Base-by-base conservation (phyloP, 2,113 vertebrate species). In the Egretta garzetta region DNA sequence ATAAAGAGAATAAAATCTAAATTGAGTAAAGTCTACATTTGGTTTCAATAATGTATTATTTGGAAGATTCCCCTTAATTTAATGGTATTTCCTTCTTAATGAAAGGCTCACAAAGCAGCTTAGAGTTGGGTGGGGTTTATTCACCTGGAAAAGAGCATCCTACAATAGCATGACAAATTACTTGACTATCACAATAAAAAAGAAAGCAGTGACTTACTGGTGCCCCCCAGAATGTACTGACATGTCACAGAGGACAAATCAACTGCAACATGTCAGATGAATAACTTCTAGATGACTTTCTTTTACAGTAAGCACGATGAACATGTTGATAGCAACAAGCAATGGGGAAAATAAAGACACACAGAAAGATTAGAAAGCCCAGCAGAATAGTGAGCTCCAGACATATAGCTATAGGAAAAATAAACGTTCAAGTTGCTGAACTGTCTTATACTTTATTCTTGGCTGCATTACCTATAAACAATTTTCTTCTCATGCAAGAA, bases 401-500 rank as follows among this genome's bases (percentile, higher is more conserved):
- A 84, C 30, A 79, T 10, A 39, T 0, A 91, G 80, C 28, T 77
- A 71, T 18, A 81, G n/a, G 58, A 79, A 58, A 93, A 93, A 79
- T 10, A 67, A 91, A 71, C 50, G 52, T 95, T 68, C 37, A 70
- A 45, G 28, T 12, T 80, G 60, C 59, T 76, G 22, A 77, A 82
- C 27, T n/a, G 52, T 63, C 56, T 93, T 62, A 43, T n/a, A 47
- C 2, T 58, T 72, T 45, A 64, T n/a, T 88, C 53, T 88, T 70
- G 58, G 56, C 33, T 58, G 24, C 30, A 58, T 97, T 97, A 99
- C 99, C 99, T 98, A 93, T 99, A 99, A 97, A 99, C 98, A 80
- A 99, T 99, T 97, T 98, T 99, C 96, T 99, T 99, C 91, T 98
- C 98, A 4, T 99, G 99, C 43, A 99, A 98, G 79, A 99, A 99